These are phyloP conservation scores for Lanius collurio DNA, from an alignment of 2,113 vertebrate species.

Conservation along the genomic window DNA sequence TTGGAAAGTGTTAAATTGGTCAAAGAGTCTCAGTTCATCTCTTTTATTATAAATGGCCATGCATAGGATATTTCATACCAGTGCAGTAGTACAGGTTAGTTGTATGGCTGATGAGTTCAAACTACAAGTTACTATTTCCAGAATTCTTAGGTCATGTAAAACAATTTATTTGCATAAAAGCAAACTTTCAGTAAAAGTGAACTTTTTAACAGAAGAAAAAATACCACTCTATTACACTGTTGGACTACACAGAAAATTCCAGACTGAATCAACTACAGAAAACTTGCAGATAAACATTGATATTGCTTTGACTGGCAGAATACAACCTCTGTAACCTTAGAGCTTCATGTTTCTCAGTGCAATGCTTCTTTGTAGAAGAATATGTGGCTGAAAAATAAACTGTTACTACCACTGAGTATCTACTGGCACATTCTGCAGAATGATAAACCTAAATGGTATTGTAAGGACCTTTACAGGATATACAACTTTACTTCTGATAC, in stretches of 20 bases:
- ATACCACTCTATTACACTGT: fast-evolving
- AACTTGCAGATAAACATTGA: neutral
- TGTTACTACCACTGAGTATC: neutral
- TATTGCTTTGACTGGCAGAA: neutral
- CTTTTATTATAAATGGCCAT: neutral
- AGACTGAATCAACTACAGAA: neutral
- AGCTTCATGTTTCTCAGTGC: neutral
- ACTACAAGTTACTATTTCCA: neutral
- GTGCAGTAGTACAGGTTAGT: neutral
- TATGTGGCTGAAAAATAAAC: neutral
- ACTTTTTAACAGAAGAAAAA: neutral
- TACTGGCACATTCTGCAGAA: neutral
- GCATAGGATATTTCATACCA: neutral
- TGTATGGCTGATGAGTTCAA: neutral
- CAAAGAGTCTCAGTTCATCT: neutral
- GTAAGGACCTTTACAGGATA: neutral
- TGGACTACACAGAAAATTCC: neutral
- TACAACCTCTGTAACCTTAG: neutral
- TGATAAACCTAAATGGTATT: neutral
- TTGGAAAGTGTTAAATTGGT: neutral
- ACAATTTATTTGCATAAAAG: neutral
- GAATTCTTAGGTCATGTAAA: neutral
- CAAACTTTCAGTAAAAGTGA: neutral
- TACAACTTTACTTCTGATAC: neutral
- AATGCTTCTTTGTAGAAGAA: neutral